Evolutionary conservation across 53 echinoderm and acorn worm genomes (phyloP).

Genomic region (Apostichopus leukothele): DNA sequence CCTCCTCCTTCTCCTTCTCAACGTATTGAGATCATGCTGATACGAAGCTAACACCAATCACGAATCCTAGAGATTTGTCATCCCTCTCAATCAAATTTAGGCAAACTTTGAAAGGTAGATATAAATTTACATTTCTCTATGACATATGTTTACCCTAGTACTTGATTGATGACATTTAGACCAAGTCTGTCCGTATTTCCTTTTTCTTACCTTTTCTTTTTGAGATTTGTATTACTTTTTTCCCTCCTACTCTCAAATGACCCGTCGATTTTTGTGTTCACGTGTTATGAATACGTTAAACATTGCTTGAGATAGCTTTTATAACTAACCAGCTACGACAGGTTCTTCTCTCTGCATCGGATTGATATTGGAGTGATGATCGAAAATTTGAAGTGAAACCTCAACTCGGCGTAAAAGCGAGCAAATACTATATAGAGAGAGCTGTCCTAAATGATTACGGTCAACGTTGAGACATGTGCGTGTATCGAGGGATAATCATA

Average conservation of each 20-base stretch:
- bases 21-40: neutral
- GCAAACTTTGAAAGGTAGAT: neutral
- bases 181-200: neutral
- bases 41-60: neutral
- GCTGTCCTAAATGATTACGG: too few relatives aligned
- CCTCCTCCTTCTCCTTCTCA: too few relatives aligned
- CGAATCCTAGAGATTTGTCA: neutral
- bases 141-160: neutral
- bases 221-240: too few relatives aligned
- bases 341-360: neutral
- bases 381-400: neutral
- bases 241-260: neutral
- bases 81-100: neutral
- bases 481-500: too few relatives aligned
- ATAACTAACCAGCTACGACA: neutral
- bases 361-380: neutral
- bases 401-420: too few relatives aligned
- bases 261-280: neutral
- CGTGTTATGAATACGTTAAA: slow-evolving; percentile 2
- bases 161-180: neutral
- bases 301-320: neutral
- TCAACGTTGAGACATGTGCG: too few relatives aligned
- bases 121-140: slow-evolving; percentile 12
- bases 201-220: too few relatives aligned
- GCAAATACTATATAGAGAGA: too few relatives aligned